These are phyloP conservation scores for Dicaeum eximium DNA, from an alignment of 2,113 vertebrate genomes.

Conservation along the genomic window DNA sequence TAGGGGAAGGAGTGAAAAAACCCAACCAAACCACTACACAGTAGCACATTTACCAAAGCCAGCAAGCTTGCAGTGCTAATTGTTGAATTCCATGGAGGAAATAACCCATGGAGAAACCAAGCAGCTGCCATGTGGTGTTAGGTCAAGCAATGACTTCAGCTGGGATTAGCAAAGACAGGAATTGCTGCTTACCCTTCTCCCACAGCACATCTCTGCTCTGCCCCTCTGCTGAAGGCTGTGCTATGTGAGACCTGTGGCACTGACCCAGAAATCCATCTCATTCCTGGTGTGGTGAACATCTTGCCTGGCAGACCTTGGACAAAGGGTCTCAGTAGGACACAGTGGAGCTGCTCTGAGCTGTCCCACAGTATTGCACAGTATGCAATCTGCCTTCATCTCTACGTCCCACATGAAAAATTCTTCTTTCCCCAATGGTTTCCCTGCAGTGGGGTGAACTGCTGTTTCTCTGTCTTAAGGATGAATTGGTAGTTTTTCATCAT, in stretches of 20 bases:
- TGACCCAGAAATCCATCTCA: accelerated
- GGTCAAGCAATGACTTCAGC: not conserved
- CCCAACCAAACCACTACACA: not conserved
- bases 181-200: not conserved
- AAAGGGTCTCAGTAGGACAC: not conserved
- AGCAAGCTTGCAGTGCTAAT: not conserved
- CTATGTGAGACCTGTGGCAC: not conserved
- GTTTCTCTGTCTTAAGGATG: not conserved
- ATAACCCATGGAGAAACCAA: not conserved
- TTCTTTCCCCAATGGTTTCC: not conserved
- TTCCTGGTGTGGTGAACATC: accelerated
- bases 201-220: not conserved
- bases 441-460: not conserved
- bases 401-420: not conserved
- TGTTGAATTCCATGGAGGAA: not conserved
- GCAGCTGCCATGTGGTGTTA: not conserved
- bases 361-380: accelerated
- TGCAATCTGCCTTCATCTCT: not conserved
- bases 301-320: not conserved
- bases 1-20: not conserved
- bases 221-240: not conserved
- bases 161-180: not conserved
- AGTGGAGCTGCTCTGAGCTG: not conserved
- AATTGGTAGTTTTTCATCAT: not conserved
- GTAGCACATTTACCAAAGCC: not conserved